Base-by-base conservation (phyloP, 2,888 invertebrate genomes). In the Cheilosia soror region DNA sequence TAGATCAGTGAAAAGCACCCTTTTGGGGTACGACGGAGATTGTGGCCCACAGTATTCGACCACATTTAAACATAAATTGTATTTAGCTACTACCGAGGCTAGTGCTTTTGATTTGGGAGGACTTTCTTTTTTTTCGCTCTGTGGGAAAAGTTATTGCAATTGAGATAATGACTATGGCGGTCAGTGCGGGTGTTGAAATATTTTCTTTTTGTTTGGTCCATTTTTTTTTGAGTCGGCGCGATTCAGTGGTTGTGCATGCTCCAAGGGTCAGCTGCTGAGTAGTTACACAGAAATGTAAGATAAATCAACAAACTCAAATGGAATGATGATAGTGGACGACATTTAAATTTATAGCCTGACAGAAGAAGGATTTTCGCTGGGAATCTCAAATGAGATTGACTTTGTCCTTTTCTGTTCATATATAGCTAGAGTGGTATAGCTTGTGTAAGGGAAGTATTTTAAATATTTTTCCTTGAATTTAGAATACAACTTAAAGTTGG, bases 41-140 rank as follows among this genome's bases (percentile, higher is more conserved):
- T 44, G 33, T n/a, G 57, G 55, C 55, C 49, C 62, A 57, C 55
- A 80, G 53, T 49, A 49, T 57, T 62, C 57, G 63, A 76, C 76
- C 76, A 76, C 63, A 69, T 76, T 81, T 81, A 69, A 76, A 81
- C 81, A 76, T 76, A 81, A 81, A 69, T 69, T 68, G 75, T 47
- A 40, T 75, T 80, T 66, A 51, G 51, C 55, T 49, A 37, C 58
- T 51, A 7, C 29, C 37, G 31, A 62, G 68, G 51, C 31, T 60
- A 42, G 13, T 27, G 53, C 4, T 51, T 71, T 62, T 37, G 37
- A 33, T 29, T 2, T 33, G 33, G 57, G 44, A 11, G n/a, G 20
- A 60, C 2, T 27, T 51, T 27, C 5, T 51, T 11, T 25, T 66
- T 66, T 55, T n/a, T n/a, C 51, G 29, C 29, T 53, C 44, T 55